Evolutionary conservation across 2,888 invertebrate genomes (phyloP), one percentile per base, ranked within the genome.

Genomic region (Diarsia dahlii): DNA sequence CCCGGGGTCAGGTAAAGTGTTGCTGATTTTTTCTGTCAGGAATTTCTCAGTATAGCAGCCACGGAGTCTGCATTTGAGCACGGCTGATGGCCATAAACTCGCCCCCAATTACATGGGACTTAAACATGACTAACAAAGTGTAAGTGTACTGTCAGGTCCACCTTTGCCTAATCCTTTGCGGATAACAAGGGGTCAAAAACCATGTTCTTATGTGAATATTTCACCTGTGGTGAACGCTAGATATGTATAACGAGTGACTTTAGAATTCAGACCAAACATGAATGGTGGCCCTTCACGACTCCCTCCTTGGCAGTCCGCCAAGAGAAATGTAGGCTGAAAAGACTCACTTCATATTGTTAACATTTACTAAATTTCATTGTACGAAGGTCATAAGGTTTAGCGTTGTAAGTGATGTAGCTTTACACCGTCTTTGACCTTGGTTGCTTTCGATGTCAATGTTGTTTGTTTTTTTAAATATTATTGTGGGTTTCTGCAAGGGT

Each of bases 271-370:
- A 34, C 78, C 71, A 73, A 76, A 80, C 75, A 84, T 88, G 85
- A 88, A 87, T 85, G 71, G 71, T 81, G 74, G 82, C 89, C 83
- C 90, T 90, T 89, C 81, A 79, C 82, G 78, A 80, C 74, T 84
- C 83, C 71, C 79, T 84, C 79, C 87, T 92, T 93, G 93, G 93
- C 92, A 71, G 64, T 62, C 56, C 76, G 87, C 93, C 93, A 93
- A 93, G 81, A 89, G 88, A 91, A 91, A 92, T 90, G 89, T 91
- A 89, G 90, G 87, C 86, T 89, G 84, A 87, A 91, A 89, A 90
- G 88, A 87, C 85, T 88, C 88, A 85, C 84, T 91, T 88, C 81
- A 86, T 71, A 87, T 87, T 86, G 86, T 87, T 86, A 87, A 86
- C 83, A 86, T 88, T 88, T 86, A 87, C 83, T 66, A 83, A 80